These are phyloP conservation scores for Meghimatium bilineatum DNA, from an alignment of 2,888 invertebrate species.

Conservation along the genomic window DNA sequence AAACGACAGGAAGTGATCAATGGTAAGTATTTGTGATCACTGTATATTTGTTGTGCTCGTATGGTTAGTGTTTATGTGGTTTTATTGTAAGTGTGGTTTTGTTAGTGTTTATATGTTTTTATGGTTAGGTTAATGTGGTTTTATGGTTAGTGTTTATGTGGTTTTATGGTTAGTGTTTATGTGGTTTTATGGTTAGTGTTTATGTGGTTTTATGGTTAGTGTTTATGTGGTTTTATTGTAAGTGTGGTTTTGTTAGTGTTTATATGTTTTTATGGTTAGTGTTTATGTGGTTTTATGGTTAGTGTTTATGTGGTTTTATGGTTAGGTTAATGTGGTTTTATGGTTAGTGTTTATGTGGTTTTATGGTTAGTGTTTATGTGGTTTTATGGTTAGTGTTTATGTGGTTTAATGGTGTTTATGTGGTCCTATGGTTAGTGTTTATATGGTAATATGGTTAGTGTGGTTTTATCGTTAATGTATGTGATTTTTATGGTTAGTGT, in stretches of 20 bases:
- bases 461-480: no score
- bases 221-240: not conserved
- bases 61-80: not conserved
- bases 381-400: no score
- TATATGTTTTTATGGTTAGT: no score
- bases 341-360: no score
- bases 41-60: not conserved
- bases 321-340: not conserved
- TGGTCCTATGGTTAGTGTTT: not conserved
- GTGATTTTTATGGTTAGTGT: not conserved
- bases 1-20: slow-evolving; percentile 95
- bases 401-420: not conserved
- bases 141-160: no score
- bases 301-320: no score
- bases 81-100: not conserved
- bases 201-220: not conserved
- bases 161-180: not conserved
- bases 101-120: no score
- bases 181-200: not conserved
- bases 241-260: not conserved
- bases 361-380: not conserved
- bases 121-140: not conserved
- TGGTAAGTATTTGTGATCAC: slow-evolving; percentile 80
- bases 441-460: no score
- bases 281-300: no score